phyloP scores from a whole-genome alignment of 2,888 invertebrate genomes.

The Druceiella hillmani region DNA sequence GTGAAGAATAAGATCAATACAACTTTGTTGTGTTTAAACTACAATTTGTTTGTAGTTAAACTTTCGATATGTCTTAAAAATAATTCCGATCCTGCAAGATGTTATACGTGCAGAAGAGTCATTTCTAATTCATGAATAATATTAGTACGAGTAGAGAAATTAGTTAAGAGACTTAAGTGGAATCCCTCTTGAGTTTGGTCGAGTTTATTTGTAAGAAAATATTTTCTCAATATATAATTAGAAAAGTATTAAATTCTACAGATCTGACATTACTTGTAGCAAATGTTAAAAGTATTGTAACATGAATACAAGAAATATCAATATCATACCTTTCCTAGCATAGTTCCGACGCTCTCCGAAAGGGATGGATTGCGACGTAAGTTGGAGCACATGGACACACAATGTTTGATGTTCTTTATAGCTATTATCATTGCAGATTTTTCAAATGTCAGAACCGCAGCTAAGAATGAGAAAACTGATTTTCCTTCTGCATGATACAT shows the following conservation, averaged over 20 bases:
- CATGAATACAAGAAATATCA: conserved; percentile 1
- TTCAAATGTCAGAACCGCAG: conserved; percentile 91
- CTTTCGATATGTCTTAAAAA: too few species aligned
- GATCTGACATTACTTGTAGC: background rate
- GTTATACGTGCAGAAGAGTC: too few species aligned
- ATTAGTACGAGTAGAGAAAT: too few species aligned
- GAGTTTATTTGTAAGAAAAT: too few species aligned
- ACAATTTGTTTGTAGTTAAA: too few species aligned
- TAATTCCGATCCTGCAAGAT: too few species aligned
- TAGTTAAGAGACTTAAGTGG: background rate
- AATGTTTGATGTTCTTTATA: conserved; percentile 67
- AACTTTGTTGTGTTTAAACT: too few species aligned
- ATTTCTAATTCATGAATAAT: too few species aligned
- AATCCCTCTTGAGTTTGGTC: background rate
- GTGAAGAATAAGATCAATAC: too few species aligned
- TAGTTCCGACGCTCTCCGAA: conserved; percentile 76
- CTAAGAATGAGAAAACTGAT: conserved; percentile 83
- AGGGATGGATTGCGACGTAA: conserved; percentile 64
- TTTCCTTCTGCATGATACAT: conserved; percentile 91
- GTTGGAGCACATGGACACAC: conserved; percentile 72
- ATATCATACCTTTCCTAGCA: conserved; percentile 52
- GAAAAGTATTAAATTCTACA: too few species aligned
- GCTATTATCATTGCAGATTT: conserved; percentile 70
- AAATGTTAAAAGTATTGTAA: background rate
- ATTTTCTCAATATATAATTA: too few species aligned